These are phyloP conservation scores for Drosophila ustulata DNA, from an alignment of 2,888 invertebrate genomes.

Conservation along the genomic window DNA sequence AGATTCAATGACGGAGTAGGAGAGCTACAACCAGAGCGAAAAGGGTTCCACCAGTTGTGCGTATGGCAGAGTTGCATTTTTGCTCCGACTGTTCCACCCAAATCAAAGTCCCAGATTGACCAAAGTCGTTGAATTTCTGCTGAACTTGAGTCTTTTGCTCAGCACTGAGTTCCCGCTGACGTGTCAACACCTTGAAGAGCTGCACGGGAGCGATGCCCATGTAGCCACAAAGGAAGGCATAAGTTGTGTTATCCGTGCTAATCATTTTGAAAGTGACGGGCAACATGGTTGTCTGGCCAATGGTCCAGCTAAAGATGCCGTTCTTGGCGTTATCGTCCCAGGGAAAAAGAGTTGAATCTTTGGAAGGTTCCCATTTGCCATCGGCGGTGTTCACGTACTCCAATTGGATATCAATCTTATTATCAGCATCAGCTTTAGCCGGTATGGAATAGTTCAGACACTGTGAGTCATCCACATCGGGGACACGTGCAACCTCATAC, in stretches of 20 bases:
- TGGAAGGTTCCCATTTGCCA: slow-evolving; percentile 20
- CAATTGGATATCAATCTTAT: slow-evolving; percentile 8
- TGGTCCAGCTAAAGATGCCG: slow-evolving; percentile 30
- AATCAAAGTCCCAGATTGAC: background rate
- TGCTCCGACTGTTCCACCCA: slow-evolving; percentile 9
- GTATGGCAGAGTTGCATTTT: slow-evolving; percentile 18
- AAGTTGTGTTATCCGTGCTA: background rate
- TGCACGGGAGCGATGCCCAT: rapidly evolving
- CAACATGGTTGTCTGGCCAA: background rate
- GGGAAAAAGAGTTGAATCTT: background rate
- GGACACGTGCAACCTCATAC: slow-evolving; percentile 32
- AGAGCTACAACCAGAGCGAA: slow-evolving; percentile 20
- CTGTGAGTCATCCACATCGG: background rate
- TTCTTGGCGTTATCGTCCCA: slow-evolving; percentile 33
- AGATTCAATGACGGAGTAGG: background rate
- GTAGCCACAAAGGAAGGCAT: slow-evolving; percentile 29
- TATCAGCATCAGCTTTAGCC: background rate
- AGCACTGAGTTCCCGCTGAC: slow-evolving; percentile 13
- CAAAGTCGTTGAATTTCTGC: background rate
- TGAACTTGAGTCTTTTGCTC: background rate
- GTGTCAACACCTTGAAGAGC: slow-evolving; percentile 28
- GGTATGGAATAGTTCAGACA: slow-evolving; percentile 17
- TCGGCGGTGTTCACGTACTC: slow-evolving; percentile 26
- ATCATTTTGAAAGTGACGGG: slow-evolving; percentile 31
- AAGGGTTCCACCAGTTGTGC: background rate